Conservation (phyloP, 2,113 vertebrate species). For the Lycaon pictus region DNA sequence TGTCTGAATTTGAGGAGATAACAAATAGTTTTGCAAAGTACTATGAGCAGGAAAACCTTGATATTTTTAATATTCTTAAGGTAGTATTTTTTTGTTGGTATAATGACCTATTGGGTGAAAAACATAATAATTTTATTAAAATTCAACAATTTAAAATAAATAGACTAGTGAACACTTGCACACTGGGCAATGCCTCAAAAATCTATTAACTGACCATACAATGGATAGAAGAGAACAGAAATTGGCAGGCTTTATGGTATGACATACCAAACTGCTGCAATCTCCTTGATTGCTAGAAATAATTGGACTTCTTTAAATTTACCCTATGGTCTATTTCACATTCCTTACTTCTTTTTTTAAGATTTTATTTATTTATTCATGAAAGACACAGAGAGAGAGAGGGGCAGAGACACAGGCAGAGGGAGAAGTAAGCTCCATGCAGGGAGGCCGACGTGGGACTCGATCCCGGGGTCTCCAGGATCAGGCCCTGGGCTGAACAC, state of each 20-base stretch:
- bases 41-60: not conserved
- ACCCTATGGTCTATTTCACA: not conserved
- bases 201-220: conserved; percentile 41
- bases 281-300: conserved; percentile 37
- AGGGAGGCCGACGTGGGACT: too few species aligned
- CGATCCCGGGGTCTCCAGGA: too few species aligned
- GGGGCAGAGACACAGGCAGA: too few species aligned
- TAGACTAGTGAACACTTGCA: not conserved
- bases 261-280: conserved; percentile 50
- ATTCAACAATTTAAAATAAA: conserved; percentile 64
- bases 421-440: too few species aligned
- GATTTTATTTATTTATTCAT: too few species aligned
- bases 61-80: conserved; percentile 55
- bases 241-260: not conserved
- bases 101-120: conserved; percentile 11
- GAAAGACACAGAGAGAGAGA: too few species aligned
- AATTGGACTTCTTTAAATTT: not conserved
- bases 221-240: not conserved
- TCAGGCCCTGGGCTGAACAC: too few species aligned
- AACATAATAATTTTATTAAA: conserved; percentile 65
- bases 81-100: conserved; percentile 7
- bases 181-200: conserved; percentile 9
- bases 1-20: conserved; percentile 41
- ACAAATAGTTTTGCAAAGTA: conserved; percentile 20
- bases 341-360: not conserved